Base-by-base conservation (phyloP, 1,140 invertebrate genomes). In the Calliopsis andreniformis region DNA sequence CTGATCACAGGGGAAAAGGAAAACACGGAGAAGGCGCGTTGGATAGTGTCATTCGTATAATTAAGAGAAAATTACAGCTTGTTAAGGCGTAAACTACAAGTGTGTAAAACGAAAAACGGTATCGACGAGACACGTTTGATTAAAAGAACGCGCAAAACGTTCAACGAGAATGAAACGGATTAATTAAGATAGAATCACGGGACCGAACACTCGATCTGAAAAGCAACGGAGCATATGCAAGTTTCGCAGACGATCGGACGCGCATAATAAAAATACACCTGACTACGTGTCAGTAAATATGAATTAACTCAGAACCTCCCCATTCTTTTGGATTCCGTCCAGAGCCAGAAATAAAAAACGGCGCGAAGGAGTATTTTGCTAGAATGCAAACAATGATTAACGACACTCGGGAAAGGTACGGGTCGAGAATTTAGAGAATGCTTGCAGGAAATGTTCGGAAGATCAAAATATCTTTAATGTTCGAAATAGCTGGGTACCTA, bases 341-440 rank as follows among this genome's bases (percentile, higher is more conserved):
- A 66, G 42, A 30, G 16, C 35, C 28, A 45, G 49, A 67, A 35
- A 58, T 66, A 62, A 75, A 67, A 75, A 75, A 75, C 71, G 18
- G 39, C 51, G 51, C n/a, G 30, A 55, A 55, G 28, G 35, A 67
- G 42, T 45, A 47, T 67, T 55, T 56, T 51, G 7, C 39, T 23
- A 47, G 62, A 75, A 47, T 75, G 71, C 39, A 47, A 67, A 75
- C 71, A 53, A 75, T 75, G 71, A 75, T 67, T 75, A 75, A 75
- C 67, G 55, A 59, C 51, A 75, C 53, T 49, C n/a, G 71, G 2
- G 20, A 28, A 20, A n/a, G 20, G 10, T 28, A 35, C 23, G 71
- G 2, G 45, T 35, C 51, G 14, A 6, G 39, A 75, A 58, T 58
- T 28, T 66, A 35, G 18, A 23, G 42, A 67, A 43, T 39, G 32